These are phyloP conservation scores for Sphaerophoria rueppellii DNA, from an alignment of 2,888 invertebrate species.

Conservation along the genomic window DNA sequence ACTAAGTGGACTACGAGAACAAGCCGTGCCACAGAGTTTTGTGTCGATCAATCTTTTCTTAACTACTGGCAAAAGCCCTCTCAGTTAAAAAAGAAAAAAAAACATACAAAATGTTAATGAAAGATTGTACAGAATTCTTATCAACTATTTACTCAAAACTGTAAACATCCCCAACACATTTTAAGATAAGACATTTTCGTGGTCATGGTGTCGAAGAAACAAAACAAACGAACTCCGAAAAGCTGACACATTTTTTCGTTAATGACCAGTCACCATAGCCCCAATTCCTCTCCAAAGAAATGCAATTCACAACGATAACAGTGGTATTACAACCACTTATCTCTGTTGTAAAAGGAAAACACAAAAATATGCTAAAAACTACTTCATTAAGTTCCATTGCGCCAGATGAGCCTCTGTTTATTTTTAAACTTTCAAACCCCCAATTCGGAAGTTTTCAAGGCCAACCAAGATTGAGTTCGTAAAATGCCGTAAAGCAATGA, in stretches of 20 bases:
- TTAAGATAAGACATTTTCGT: slow-evolving; percentile 5
- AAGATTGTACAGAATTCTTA: background rate
- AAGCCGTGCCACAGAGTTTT: too few relatives aligned
- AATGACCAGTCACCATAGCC: background rate
- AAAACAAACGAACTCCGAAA: background rate
- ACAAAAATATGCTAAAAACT: background rate
- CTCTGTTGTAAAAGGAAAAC: background rate
- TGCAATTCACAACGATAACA: background rate
- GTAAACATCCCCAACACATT: background rate
- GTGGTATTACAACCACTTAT: background rate
- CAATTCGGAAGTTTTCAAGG: slow-evolving; percentile 14
- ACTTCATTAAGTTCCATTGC: background rate
- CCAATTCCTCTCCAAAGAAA: background rate
- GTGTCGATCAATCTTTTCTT: too few relatives aligned
- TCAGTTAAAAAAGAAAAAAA: too few relatives aligned
- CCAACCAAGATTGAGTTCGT: background rate
- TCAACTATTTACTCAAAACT: background rate
- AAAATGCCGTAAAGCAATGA: background rate
- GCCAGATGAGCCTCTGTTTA: slow-evolving; percentile 19
- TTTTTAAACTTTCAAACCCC: background rate
- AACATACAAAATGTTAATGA: too few relatives aligned
- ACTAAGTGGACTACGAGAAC: too few relatives aligned
- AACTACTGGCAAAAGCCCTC: too few relatives aligned
- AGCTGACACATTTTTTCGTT: background rate
- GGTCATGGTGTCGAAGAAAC: background rate